A percentile compares a stretch with the other conserved stretches of the same genome.
Conservation (phyloP, 2,888 invertebrate genomes). For the Lepidochrysops patricia region DNA sequence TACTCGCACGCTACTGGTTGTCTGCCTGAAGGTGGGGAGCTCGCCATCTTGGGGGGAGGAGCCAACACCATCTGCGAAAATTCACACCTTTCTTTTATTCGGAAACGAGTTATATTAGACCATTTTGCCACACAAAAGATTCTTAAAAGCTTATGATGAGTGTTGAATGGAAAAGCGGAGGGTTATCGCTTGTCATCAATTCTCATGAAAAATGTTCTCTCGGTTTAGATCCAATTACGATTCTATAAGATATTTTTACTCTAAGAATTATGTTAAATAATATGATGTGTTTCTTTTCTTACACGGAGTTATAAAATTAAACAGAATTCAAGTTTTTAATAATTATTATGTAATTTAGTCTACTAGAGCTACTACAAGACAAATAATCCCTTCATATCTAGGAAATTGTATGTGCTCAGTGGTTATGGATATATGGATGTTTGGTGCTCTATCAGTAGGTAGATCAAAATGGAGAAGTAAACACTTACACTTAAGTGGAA, state of each 20-base stretch:
- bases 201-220: conserved; percentile 25
- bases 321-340: background rate
- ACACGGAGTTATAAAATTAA: no score
- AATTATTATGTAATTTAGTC: no score
- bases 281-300: background rate
- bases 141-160: conserved; percentile 71
- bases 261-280: background rate
- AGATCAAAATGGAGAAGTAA: no score
- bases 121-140: conserved; percentile 67
- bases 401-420: no score
- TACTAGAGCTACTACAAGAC: no score
- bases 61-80: conserved; percentile 64
- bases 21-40: conserved; percentile 47
- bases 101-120: conserved; percentile 71
- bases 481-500: no score
- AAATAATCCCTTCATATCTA: no score
- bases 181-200: conserved; percentile 64
- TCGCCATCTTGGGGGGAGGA: conserved; percentile 70
- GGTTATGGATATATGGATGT: no score
- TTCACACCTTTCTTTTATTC: conserved; percentile 75
- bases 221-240: background rate
- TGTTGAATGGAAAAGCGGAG: conserved; percentile 52
- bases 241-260: background rate
- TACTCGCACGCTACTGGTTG: conserved; percentile 61
- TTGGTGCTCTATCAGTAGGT: no score